A percentile compares a stretch with the other conserved stretches of the same genome.
Conservation (phyloP, 2,888 invertebrate genomes). For the Cerceris rybyensis region DNA sequence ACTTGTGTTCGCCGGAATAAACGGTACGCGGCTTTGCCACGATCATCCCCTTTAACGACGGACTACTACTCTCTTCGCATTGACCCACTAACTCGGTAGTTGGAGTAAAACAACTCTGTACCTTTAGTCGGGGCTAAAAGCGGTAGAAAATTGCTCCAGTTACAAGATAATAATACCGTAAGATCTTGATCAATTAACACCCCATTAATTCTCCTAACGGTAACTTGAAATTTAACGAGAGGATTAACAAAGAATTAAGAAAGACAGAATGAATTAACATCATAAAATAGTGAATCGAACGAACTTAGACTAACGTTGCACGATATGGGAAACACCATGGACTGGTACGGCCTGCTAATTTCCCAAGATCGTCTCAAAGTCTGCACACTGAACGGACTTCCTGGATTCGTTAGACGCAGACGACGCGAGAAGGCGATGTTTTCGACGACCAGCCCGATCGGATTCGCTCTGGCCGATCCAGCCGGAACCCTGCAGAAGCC, state of each 20-base stretch:
- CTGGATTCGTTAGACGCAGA: constrained; percentile 67
- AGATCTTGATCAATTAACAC: no score
- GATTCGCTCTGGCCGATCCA: constrained; percentile 76
- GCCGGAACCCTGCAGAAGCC: constrained; percentile 80
- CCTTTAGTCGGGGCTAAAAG: no score
- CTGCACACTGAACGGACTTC: constrained; percentile 3
- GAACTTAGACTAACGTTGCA: background rate
- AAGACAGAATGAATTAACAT: no score
- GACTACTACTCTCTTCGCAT: background rate
- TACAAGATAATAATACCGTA: no score
- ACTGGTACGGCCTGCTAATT: background rate
- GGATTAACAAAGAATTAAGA: no score
- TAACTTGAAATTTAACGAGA: no score
- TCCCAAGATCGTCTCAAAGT: background rate
- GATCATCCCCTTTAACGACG: background rate
- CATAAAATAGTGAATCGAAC: no score
- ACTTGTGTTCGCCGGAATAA: constrained; percentile 87
- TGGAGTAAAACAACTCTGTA: no score
- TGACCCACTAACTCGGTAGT: background rate
- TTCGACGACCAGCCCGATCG: constrained; percentile 72
- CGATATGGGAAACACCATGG: background rate
- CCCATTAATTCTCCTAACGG: no score
- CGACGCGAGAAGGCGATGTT: constrained; percentile 73
- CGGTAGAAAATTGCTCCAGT: no score
- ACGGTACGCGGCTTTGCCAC: constrained; percentile 81